Conservation (phyloP, 1,140 invertebrate species). For the Mamestra configurata region DNA sequence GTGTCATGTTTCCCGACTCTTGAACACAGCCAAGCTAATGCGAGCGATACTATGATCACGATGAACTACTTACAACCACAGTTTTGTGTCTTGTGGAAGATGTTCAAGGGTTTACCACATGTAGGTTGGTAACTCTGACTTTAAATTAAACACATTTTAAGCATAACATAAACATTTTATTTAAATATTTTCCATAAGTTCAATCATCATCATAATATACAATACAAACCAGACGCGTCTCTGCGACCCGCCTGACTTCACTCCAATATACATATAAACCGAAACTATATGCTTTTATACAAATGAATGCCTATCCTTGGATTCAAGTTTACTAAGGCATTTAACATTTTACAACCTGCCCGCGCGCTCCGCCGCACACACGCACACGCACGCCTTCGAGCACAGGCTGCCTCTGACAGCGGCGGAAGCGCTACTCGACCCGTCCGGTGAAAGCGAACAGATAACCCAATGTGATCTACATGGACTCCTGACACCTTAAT, state of each 20-base stretch:
- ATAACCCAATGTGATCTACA: neutral
- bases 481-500: slow-evolving; percentile 1
- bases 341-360: slow-evolving; percentile 56
- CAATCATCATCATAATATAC: slow-evolving; percentile 75
- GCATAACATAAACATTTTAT: slow-evolving; percentile 86
- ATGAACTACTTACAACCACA: no score
- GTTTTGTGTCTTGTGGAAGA: no score
- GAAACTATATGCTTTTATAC: slow-evolving; percentile 42
- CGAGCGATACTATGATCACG: no score
- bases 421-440: neutral
- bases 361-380: neutral
- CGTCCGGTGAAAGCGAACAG: neutral
- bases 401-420: slow-evolving; percentile 2
- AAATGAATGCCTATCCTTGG: slow-evolving; percentile 8
- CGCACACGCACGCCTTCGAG: neutral
- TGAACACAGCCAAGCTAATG: no score
- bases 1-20: no score
- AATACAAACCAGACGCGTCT: slow-evolving; percentile 60
- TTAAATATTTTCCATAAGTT: slow-evolving; percentile 79
- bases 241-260: slow-evolving; percentile 41
- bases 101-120: no score
- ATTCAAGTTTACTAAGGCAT: slow-evolving; percentile 57
- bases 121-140: no score
- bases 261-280: slow-evolving; percentile 75
- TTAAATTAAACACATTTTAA: slow-evolving; percentile 66